These are phyloP conservation scores for Nemopilema nomurai DNA, from an alignment of 30 jellyfish, hydroid and myxozoan species.

Conservation along the genomic window DNA sequence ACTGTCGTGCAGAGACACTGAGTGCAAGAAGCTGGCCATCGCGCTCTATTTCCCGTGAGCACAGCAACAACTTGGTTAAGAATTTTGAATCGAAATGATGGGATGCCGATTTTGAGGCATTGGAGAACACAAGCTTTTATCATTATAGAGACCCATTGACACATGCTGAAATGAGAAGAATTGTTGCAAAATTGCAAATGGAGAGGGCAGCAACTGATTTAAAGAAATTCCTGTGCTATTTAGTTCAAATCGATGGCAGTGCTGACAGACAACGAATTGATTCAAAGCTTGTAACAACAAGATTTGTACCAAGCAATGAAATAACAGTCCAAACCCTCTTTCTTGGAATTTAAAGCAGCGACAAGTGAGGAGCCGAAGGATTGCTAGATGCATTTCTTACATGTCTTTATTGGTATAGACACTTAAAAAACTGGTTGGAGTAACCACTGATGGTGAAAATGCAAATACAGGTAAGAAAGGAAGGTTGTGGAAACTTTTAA, in stretches of 20 bases:
- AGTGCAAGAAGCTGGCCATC: constrained; percentile 64
- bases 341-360: constrained; percentile 45
- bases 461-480: constrained; percentile 28
- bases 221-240: constrained; percentile 25
- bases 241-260: constrained; percentile 44
- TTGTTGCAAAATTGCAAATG: too few relatives aligned
- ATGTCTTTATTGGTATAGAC: constrained; percentile 12
- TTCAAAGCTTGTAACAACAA: constrained; percentile 35
- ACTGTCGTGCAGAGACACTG: constrained; percentile 30
- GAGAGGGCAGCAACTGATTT: constrained; percentile 22
- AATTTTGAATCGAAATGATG: constrained; percentile 6
- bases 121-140: not conserved
- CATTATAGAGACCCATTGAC: constrained; percentile 42
- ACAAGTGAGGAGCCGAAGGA: constrained; percentile 35
- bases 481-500: constrained; percentile 29
- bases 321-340: constrained; percentile 31
- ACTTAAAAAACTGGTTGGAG: constrained; percentile 23
- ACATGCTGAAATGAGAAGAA: constrained; percentile 41
- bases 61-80: constrained; percentile 20
- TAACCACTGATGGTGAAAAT: constrained; percentile 36
- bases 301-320: constrained; percentile 43
- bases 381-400: constrained; percentile 11
- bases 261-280: constrained; percentile 39
- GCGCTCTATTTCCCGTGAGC: constrained; percentile 27
- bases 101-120: constrained; percentile 24